phyloP scores from a whole-genome alignment of 2,113 vertebrate genomes.

The Dicentrarchus labrax region DNA sequence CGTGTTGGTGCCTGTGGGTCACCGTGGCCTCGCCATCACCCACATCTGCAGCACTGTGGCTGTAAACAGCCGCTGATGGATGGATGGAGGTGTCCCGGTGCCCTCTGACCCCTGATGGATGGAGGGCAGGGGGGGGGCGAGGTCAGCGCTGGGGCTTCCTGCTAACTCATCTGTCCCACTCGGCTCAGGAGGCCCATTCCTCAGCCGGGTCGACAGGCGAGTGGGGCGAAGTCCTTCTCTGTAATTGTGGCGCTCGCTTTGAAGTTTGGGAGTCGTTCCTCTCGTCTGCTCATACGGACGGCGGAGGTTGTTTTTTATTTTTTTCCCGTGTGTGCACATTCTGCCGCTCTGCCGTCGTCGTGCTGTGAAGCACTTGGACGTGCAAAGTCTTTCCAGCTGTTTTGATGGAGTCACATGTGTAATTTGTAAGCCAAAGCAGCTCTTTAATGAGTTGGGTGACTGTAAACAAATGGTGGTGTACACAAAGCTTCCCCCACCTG shows the following conservation, averaged over 20 bases:
- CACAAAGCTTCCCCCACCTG: conserved; percentile 84
- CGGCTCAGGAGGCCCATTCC: conserved; percentile 35
- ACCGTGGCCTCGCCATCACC: conserved; percentile 65
- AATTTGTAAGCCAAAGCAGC: conserved; percentile 18
- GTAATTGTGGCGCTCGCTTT: conserved; percentile 39
- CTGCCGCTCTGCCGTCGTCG: neutral
- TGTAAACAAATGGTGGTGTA: conserved; percentile 36
- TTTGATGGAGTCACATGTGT: conserved; percentile 9
- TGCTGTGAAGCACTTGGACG: conserved; percentile 11
- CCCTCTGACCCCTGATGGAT: conserved; percentile 88
- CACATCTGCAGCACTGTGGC: conserved; percentile 80
- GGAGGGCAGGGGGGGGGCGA: conserved; percentile 74
- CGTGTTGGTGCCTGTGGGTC: conserved; percentile 6
- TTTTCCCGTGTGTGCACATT: neutral
- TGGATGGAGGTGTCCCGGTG: conserved; percentile 86
- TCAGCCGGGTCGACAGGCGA: conserved; percentile 25
- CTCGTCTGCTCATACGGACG: neutral
- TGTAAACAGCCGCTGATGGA: conserved; percentile 87
- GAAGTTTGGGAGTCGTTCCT: conserved; percentile 14
- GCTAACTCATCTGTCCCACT: conserved; percentile 43
- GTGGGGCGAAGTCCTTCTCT: conserved; percentile 12
- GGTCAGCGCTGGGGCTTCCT: conserved; percentile 82
- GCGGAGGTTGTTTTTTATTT: neutral
- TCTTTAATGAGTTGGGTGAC: conserved; percentile 33
- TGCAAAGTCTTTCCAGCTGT: conserved; percentile 49